Evolutionary conservation across 2,888 invertebrate genomes (phyloP), one percentile per base, ranked within the genome.

Genomic region (Bombylius major): DNA sequence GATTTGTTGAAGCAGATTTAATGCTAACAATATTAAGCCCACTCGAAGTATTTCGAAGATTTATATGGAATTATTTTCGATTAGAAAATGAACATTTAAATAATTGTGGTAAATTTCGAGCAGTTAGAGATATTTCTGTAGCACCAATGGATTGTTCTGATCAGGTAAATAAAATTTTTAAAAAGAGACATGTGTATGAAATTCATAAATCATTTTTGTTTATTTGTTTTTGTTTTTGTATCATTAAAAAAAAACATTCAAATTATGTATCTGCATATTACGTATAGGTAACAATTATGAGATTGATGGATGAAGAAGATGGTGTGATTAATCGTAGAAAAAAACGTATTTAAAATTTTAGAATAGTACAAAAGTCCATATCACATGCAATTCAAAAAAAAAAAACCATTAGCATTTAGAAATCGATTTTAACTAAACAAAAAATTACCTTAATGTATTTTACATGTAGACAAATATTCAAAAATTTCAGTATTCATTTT

Each of bases 11-110:
- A 63, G 75, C 77, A 34, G 87, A 87, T 66, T 75, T 85, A 51
- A 81, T 86, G 78, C 77, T 81, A 48, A 82, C 83, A 5, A 76
- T 86, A 59, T 66, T 84, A 44, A 78, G 84, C 55, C 82, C 83
- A 1, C 69, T 86, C 46, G 86, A 86, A 75, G 84, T 86, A 4
- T 83, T 85, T 69, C 77, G 81, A 59, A 75, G 87, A 53, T 92
- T 91, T 70, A 82, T 92, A 13, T 91, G 91, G 91, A 91, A 91
- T 70, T 91, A 87, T 69, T 89, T 91, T 76, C 89, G 91, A 4
- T 73, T 91, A 63, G 91, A 91, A 74, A 91, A 92, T 73, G 91
- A 91, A 69, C 91, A 92, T 70, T 75, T 92, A 58, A 91, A 92
- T 73, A 91, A 91, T 73, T 91, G 90, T 72, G 91, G 91, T 75